phyloP scores from a whole-genome alignment of 2,113 vertebrate species.

The Chitala chitala region DNA sequence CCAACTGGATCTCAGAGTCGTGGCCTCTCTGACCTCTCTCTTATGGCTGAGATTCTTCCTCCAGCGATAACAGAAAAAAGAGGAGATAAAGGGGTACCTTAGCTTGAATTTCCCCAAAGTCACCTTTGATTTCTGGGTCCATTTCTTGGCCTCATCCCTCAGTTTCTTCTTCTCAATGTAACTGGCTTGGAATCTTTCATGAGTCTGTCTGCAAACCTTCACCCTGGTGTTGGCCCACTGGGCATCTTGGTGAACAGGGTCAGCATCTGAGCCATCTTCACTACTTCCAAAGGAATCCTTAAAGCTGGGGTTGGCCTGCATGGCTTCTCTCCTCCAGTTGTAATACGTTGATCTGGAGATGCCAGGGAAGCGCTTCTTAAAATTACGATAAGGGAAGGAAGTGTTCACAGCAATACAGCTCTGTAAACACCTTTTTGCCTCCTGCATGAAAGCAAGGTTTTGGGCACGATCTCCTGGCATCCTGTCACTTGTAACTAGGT shows the following conservation, averaged over 20 bases:
- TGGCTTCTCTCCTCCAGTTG: conserved; percentile 91
- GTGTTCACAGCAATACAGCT: conserved; percentile 82
- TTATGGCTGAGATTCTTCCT: conserved; percentile 46
- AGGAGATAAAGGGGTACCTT: conserved; percentile 74
- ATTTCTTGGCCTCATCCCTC: conserved; percentile 67
- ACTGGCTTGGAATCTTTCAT: conserved; percentile 48
- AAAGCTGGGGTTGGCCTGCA: conserved; percentile 71
- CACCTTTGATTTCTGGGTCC: conserved; percentile 67
- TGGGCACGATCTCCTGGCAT: conserved; percentile 58
- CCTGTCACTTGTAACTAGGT: conserved; percentile 50
- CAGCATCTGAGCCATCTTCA: conserved; percentile 56
- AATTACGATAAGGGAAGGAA: conserved; percentile 81
- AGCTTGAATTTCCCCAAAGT: conserved; percentile 80
- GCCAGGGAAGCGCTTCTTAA: conserved; percentile 85
- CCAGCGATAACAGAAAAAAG: conserved; percentile 85
- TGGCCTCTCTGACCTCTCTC: conserved; percentile 16
- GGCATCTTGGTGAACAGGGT: conserved; percentile 35
- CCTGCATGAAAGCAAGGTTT: conserved; percentile 73
- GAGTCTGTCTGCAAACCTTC: conserved; percentile 42
- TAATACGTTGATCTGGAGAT: conserved; percentile 95
- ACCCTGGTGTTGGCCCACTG: conserved; percentile 31
- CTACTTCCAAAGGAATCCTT: conserved; percentile 57
- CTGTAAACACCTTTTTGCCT: conserved; percentile 83
- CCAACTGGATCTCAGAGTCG: conserved; percentile 22
- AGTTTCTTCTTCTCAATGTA: conserved; percentile 72